Conservation (phyloP, 2,888 invertebrate species). For the Parasteatoda lunata region DNA sequence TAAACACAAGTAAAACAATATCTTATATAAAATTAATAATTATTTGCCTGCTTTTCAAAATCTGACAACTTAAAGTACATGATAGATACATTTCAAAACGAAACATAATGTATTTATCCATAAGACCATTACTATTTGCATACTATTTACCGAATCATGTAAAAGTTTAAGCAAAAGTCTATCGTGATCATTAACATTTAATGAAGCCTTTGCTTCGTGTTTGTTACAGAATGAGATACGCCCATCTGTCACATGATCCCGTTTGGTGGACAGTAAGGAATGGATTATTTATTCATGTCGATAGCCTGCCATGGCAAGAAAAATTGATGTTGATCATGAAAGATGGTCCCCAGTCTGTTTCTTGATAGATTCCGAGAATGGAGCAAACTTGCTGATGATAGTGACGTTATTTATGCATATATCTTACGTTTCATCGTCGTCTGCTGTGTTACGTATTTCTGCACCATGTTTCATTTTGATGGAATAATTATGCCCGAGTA, state of each 20-base stretch:
- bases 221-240: constrained; percentile 31
- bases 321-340: constrained; percentile 5
- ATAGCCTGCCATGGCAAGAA: constrained; percentile 2
- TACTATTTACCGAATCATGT: no score
- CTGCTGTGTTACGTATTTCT: no score
- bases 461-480: no score
- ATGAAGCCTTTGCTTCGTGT: constrained; percentile 39
- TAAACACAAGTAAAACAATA: no score
- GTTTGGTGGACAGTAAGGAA: constrained; percentile 23
- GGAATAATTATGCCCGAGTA: no score
- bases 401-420: constrained; percentile 6
- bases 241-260: constrained; percentile 53
- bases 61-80: no score
- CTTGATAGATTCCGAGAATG: background rate
- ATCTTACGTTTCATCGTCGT: background rate
- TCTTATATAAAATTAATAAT: no score
- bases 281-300: constrained; percentile 58
- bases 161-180: no score
- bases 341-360: constrained; percentile 2
- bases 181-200: constrained; percentile 34
- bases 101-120: no score
- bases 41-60: no score
- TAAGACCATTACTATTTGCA: no score
- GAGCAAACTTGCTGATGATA: background rate
- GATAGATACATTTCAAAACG: no score